Evolutionary conservation across 1,140 invertebrate genomes (phyloP).

Genomic region (Pachyrhynchus sulphureomaculatus): DNA sequence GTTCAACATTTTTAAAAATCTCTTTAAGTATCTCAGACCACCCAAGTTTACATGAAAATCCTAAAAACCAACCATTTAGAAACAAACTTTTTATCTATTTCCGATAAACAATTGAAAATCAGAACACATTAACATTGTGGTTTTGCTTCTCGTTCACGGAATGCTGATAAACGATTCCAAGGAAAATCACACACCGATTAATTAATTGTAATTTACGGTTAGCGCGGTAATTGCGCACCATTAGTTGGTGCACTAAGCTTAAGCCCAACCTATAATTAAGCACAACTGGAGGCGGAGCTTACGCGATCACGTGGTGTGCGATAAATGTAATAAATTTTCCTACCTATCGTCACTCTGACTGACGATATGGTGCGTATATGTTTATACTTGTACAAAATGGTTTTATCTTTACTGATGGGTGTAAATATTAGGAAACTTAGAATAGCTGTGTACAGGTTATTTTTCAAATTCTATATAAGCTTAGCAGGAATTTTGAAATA

Average conservation of each 20-base stretch:
- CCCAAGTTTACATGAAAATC: no score
- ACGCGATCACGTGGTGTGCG: conserved; percentile 4
- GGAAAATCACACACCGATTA: conserved; percentile 34
- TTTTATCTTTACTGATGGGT: no score
- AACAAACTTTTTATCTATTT: no score
- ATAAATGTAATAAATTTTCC: neutral
- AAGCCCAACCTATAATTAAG: conserved; percentile 39
- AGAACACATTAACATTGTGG: conserved; percentile 13
- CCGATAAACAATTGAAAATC: neutral
- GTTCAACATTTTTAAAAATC: no score
- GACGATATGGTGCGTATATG: neutral
- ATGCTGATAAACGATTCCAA: conserved; percentile 27
- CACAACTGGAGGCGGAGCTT: conserved; percentile 33
- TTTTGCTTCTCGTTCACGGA: conserved; percentile 19
- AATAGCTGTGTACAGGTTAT: no score
- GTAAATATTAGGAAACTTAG: no score
- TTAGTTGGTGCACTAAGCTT: conserved; percentile 31
- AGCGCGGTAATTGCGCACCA: conserved; percentile 41
- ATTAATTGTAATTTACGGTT: conserved; percentile 43
- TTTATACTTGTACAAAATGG: neutral
- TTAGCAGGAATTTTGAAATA: no score
- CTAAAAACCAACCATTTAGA: no score
- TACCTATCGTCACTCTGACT: neutral
- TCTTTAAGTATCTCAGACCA: no score
- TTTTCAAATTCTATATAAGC: no score